A percentile compares a stretch with the other conserved stretches of the same genome.
Conservation (phyloP, 2,797 vertebrate species). For the Hipposideros larvatus region DNA sequence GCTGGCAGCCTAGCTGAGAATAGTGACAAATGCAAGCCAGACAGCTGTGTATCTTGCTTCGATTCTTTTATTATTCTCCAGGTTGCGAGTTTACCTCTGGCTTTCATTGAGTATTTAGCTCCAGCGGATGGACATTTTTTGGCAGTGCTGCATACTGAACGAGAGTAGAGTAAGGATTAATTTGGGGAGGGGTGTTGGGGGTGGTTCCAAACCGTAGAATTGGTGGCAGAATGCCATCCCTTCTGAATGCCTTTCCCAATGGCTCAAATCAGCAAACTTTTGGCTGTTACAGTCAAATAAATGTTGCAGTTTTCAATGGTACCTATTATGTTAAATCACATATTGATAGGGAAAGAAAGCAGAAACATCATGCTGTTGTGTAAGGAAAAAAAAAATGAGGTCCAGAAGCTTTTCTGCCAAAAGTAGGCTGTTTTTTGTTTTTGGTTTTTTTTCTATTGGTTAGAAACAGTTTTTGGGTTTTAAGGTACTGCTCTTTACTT, state of each 20-base stretch:
- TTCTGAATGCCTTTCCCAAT: slow-evolving; percentile 52
- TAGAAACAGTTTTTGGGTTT: not conserved
- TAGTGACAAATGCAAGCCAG: not conserved
- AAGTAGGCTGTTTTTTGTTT: not conserved
- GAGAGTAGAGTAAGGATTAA: slow-evolving; percentile 63
- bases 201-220: slow-evolving; percentile 50
- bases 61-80: slow-evolving; percentile 49
- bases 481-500: slow-evolving; percentile 58
- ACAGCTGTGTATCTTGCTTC: slow-evolving; percentile 55
- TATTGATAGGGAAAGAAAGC: slow-evolving; percentile 67
- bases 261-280: slow-evolving; percentile 61
- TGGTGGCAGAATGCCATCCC: slow-evolving; percentile 61
- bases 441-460: not conserved
- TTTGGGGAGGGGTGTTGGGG: not conserved
- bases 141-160: slow-evolving; percentile 35
- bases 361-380: slow-evolving; percentile 55
- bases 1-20: not conserved
- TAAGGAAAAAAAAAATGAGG: not conserved
- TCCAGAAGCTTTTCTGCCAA: slow-evolving; percentile 47
- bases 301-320: slow-evolving; percentile 50
- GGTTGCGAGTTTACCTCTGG: slow-evolving; percentile 57
- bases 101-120: slow-evolving; percentile 43
- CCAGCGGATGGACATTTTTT: slow-evolving; percentile 54
- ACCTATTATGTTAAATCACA: slow-evolving; percentile 73
- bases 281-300: slow-evolving; percentile 61